phyloP scores from a whole-genome alignment of 2,113 vertebrate species.

The Heterotilapia buettikoferi region DNA sequence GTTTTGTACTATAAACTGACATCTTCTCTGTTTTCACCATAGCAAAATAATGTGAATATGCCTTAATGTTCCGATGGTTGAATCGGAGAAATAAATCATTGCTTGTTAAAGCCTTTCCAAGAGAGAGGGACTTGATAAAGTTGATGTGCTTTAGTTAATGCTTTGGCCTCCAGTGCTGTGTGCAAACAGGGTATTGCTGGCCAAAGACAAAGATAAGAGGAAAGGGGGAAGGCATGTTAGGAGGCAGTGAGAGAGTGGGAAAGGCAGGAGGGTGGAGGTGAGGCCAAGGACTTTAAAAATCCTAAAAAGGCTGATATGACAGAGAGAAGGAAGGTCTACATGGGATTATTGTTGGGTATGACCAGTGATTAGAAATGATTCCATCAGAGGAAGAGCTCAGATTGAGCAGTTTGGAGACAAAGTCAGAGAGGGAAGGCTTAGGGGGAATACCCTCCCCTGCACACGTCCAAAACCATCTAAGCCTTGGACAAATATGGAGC shows the following conservation, averaged over 20 bases:
- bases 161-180: not conserved
- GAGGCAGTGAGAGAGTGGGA: not conserved
- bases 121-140: not conserved
- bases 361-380: not conserved
- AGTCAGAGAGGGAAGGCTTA: not conserved
- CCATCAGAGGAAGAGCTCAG: not conserved
- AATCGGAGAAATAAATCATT: not conserved
- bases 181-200: not conserved
- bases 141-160: not conserved
- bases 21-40: not conserved
- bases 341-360: not conserved
- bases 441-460: not conserved
- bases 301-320: not conserved
- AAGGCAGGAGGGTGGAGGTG: not conserved
- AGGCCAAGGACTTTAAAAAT: not conserved
- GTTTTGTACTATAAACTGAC: not conserved
- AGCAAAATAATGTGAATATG: not conserved
- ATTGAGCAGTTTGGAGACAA: not conserved
- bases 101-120: not conserved
- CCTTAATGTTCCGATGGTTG: not conserved
- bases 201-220: not conserved
- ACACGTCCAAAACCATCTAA: not conserved
- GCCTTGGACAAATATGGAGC: not conserved
- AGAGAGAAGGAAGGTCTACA: not conserved
- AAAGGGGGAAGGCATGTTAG: not conserved